phyloP scores from a whole-genome alignment of 2,797 vertebrate genomes.

The Meda fulgida region DNA sequence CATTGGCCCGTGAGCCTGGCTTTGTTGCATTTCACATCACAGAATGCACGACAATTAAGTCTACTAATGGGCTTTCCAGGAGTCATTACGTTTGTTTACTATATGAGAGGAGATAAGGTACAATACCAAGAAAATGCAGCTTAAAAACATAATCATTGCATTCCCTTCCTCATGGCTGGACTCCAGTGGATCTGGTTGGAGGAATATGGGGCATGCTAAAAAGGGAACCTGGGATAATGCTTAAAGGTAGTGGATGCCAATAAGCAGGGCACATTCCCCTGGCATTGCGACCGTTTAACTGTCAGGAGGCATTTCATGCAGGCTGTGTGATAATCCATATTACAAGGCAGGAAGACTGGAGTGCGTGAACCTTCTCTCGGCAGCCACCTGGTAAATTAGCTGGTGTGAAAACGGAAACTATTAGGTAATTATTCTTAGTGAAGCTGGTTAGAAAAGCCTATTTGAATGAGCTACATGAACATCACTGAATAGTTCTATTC shows the following conservation, averaged over 20 bases:
- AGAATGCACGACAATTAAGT: conserved; percentile 52
- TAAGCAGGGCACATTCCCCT: conserved; percentile 32
- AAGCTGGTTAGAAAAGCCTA: conserved; percentile 24
- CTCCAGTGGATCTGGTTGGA: conserved; percentile 31
- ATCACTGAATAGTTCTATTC: conserved; percentile 6
- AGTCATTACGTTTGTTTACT: conserved; percentile 55
- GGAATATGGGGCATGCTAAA: conserved; percentile 45
- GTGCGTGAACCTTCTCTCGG: conserved; percentile 37
- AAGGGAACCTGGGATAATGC: conserved; percentile 38
- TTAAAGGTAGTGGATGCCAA: conserved; percentile 42
- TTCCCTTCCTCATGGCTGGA: conserved; percentile 24
- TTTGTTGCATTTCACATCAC: conserved; percentile 40
- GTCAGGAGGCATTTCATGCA: conserved; percentile 57
- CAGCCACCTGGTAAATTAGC: conserved; percentile 24
- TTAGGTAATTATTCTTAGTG: conserved; percentile 7
- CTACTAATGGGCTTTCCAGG: conserved; percentile 51
- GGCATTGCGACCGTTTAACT: conserved; percentile 54
- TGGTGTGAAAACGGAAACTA: conserved; percentile 20
- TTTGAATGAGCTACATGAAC: conserved; percentile 8
- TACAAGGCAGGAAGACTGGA: conserved; percentile 35
- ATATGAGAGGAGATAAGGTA: conserved; percentile 18
- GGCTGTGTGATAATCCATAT: conserved; percentile 51
- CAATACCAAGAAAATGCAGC: conserved; percentile 11
- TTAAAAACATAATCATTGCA: conserved; percentile 20
- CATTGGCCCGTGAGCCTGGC: conserved; percentile 20